Conservation (phyloP, 2,797 vertebrate genomes). For the Cottoperca gobio region DNA sequence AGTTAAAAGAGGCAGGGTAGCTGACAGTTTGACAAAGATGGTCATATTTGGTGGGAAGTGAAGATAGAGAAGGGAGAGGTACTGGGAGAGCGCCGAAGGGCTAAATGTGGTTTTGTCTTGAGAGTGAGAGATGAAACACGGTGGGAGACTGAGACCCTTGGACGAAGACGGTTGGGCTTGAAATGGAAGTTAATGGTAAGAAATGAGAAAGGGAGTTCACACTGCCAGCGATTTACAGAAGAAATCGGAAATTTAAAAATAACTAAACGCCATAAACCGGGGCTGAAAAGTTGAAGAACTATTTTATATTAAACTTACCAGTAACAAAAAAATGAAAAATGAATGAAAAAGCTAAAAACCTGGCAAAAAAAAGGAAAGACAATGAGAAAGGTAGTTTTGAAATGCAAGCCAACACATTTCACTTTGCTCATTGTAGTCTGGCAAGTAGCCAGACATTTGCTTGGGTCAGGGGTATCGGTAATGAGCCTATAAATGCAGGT, state of each 20-base stretch:
- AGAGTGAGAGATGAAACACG: background rate
- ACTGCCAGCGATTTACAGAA: background rate
- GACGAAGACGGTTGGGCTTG: background rate
- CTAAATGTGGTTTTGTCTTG: background rate
- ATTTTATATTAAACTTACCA: background rate
- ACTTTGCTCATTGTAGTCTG: background rate
- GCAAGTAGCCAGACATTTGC: background rate
- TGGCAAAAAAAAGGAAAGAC: background rate
- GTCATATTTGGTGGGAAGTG: constrained; percentile 35
- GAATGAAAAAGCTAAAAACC: background rate
- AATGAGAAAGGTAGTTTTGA: background rate
- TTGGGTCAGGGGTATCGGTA: background rate
- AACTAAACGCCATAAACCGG: background rate
- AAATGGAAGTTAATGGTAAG: constrained; percentile 1
- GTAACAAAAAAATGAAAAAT: background rate
- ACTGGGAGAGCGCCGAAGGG: background rate
- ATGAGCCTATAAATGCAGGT: background rate
- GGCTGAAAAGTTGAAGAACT: background rate
- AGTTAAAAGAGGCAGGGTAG: constrained; percentile 8
- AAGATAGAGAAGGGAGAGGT: constrained; percentile 6
- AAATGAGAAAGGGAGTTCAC: background rate
- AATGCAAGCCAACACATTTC: background rate
- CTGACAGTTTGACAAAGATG: constrained; percentile 42
- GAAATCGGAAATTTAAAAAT: background rate
- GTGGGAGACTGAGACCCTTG: background rate